A percentile compares a stretch with the other conserved stretches of the same genome.
These are phyloP conservation scores for Chionodraco myersi DNA, from an alignment of 2,113 vertebrate genomes.

Conservation along the genomic window DNA sequence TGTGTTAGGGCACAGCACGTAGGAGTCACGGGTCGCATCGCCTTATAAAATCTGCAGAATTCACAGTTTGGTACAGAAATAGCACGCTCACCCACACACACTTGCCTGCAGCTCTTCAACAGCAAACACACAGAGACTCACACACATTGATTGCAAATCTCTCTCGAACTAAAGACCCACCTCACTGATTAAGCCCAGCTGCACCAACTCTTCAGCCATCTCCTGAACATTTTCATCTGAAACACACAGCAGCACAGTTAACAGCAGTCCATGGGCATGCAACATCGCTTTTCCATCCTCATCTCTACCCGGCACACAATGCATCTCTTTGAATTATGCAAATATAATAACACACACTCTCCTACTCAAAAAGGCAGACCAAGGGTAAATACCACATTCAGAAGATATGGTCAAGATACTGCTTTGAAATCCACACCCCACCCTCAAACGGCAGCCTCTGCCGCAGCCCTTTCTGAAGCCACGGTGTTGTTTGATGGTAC, in stretches of 20 bases:
- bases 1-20: not conserved
- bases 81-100: constrained; percentile 2
- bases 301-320: not conserved
- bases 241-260: constrained; percentile 53
- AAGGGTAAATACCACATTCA: constrained; percentile 5
- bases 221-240: constrained; percentile 92
- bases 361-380: not conserved
- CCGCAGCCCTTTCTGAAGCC: not conserved
- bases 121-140: constrained; percentile 10
- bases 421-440: constrained; percentile 3
- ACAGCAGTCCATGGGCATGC: not conserved
- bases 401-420: constrained; percentile 4
- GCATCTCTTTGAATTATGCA: not conserved
- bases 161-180: constrained; percentile 73
- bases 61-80: constrained; percentile 21
- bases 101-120: not conserved
- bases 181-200: constrained; percentile 94
- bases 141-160: not conserved
- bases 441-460: not conserved
- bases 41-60: constrained; percentile 3
- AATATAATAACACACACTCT: not conserved
- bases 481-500: not conserved
- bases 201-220: constrained; percentile 91
- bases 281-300: not conserved
- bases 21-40: not conserved